A percentile compares a stretch with the other conserved stretches of the same genome.
Conservation (phyloP, 2,797 vertebrate species). For the Esox lucius region DNA sequence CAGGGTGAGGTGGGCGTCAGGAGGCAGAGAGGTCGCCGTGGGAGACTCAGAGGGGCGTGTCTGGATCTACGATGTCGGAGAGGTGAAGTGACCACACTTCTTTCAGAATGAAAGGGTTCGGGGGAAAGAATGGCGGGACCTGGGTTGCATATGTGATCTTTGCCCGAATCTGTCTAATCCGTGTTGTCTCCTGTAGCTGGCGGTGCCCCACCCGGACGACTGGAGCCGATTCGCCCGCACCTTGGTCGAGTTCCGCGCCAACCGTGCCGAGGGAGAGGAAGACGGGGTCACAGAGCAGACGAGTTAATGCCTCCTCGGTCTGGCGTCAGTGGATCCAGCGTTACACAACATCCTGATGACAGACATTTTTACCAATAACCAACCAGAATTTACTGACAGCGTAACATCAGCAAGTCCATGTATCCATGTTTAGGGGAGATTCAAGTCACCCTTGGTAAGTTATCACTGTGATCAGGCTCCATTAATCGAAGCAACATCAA, state of each 20-base stretch:
- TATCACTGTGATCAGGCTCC: slow-evolving; percentile 31
- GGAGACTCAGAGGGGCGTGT: slow-evolving; percentile 87
- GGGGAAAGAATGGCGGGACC: background rate
- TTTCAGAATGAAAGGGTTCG: background rate
- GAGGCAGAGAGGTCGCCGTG: slow-evolving; percentile 84
- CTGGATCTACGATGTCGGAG: slow-evolving; percentile 89
- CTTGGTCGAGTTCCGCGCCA: slow-evolving; percentile 80
- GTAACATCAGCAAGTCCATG: background rate
- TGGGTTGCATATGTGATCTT: background rate
- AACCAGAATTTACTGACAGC: background rate
- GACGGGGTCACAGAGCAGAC: slow-evolving; percentile 75
- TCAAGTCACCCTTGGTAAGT: background rate
- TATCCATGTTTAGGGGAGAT: background rate
- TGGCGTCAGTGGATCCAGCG: background rate
- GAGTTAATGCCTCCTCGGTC: slow-evolving; percentile 52
- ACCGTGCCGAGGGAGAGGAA: slow-evolving; percentile 78
- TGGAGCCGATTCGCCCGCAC: slow-evolving; percentile 84
- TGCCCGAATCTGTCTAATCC: background rate
- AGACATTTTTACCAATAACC: slow-evolving; percentile 15
- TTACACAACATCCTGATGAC: background rate
- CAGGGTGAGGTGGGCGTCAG: slow-evolving; percentile 83
- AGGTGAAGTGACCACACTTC: slow-evolving; percentile 67
- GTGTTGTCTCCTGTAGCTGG: slow-evolving; percentile 57
- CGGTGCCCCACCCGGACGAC: slow-evolving; percentile 81
- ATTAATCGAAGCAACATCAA: background rate